These are phyloP conservation scores for Agrochola macilenta DNA, from an alignment of 2,888 invertebrate genomes.

Conservation along the genomic window DNA sequence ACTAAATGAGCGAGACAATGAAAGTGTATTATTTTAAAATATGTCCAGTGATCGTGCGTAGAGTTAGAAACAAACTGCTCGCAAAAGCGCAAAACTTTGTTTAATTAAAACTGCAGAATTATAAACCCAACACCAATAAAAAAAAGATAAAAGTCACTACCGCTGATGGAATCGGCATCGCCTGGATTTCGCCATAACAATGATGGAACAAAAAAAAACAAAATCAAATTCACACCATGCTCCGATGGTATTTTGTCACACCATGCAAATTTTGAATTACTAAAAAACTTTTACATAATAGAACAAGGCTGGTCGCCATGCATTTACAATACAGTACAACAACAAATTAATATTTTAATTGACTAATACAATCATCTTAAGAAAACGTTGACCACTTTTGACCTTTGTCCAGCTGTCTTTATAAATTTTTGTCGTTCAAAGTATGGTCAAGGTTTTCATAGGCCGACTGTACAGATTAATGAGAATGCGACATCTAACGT, in stretches of 20 bases:
- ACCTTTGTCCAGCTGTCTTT: not conserved
- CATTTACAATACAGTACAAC: conserved; percentile 57
- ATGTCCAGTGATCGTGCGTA: conserved; percentile 24
- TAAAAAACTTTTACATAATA: conserved; percentile 32
- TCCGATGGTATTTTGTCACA: conserved; percentile 70
- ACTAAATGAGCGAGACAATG: not conserved
- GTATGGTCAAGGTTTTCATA: conserved; percentile 29
- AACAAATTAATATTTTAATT: conserved; percentile 46
- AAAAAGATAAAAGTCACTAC: conserved; percentile 91
- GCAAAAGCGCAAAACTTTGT: conserved; percentile 27
- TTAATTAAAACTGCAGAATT: conserved; percentile 63
- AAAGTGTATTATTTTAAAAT: conserved; percentile 44
- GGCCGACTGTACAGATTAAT: conserved; percentile 20
- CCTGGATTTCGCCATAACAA: conserved; percentile 90
- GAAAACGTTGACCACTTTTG: conserved; percentile 33
- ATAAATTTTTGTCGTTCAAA: not conserved
- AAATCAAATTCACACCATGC: conserved; percentile 86
- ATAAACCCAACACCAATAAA: conserved; percentile 78
- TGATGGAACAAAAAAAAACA: conserved; percentile 87
- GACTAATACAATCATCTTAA: not conserved
- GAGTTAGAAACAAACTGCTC: conserved; percentile 31
- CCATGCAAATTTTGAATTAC: conserved; percentile 67
- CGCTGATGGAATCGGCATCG: conserved; percentile 93
- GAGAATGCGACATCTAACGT: conserved; percentile 12
- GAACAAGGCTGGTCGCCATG: conserved; percentile 61